Base-by-base conservation (phyloP, 2,888 invertebrate genomes). In the Idaea aversata region DNA sequence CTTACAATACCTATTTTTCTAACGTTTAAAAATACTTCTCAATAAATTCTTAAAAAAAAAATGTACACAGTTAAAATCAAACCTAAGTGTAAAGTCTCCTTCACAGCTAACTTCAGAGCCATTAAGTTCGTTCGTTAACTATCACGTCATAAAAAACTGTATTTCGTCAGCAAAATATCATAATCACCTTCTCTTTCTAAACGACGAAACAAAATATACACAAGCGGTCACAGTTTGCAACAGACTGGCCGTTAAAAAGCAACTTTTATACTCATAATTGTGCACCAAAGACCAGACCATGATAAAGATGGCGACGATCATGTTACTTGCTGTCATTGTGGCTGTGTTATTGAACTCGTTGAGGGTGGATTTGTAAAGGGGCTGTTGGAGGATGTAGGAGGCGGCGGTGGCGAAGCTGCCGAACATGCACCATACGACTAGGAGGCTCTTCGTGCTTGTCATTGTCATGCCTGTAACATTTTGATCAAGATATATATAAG, bases 261-360 rank as follows among this genome's bases (percentile, higher is more conserved):
- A 91, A 0, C 85, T 88, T 38, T 75, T 84, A 59, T 89, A 92
- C 35, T 84, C 83, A 67, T 91, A 91, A 68, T 90, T 91, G 62
- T 82, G 83, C 0, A 77, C 71, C 5, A 93, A 68, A 1, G 88
- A 81, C 89, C 91, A 91, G 10, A 82, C 70, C 80, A 91, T 84
- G 10, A 93, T 75, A 64, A 85, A 80, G 3, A 83, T 70, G 3
- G 91, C 93, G 1, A 88, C 90, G 4, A 91, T 72, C 0, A 84
- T 79, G 73, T 92, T 93, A 0, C 92, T 88, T 0, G 88, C 82
- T 4, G 91, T 89, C 75, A 87, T 86, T 1, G 93, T 92, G 5
- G 92, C 93, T 0, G 91, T 92, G 0, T 88, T 87, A 65, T 92
- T 90, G 77, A 93, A 92, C 15, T 93, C 92, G 75, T 91, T 91